Base-by-base conservation (phyloP, 2,888 invertebrate genomes). In the Dorcus hopei region DNA sequence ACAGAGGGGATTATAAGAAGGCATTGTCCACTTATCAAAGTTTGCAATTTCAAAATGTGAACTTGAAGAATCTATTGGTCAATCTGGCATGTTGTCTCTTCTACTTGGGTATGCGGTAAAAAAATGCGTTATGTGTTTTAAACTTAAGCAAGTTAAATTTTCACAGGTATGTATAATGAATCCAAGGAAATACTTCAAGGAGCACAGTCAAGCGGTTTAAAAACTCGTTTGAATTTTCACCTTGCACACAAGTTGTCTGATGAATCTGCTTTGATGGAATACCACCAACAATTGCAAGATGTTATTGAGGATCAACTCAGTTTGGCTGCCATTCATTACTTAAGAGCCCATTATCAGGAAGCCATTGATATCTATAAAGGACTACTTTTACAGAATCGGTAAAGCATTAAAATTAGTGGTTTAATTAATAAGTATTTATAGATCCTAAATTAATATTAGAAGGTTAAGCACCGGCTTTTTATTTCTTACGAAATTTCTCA, bases 311-410 rank as follows among this genome's bases (percentile, higher is more conserved):
- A 99, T 81, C 97, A 97, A 77, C 83, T 99, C 41, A 94, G 95
- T 69, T 79, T 98, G 54, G 98, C 98, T 1, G 94, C 97, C 0
- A 92, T 99, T 66, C 97, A 99, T 76, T 99, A 96, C 74, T 82
- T 98, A 56, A 84, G 97, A 54, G 92, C 93, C 5, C 98, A 99
- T 78, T 99, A 97, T 76, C 97, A 97, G 76, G 98, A 99, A 77
- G 97, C 99, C 48, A 97, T 98, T 61, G 97, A 98, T 76, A 95
- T 98, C 63, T 99, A 99, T 76, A 99, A 98, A 78, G 86, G 94
- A 60, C 85, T 98, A 54, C 81, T 98, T 9, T 79, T 95, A 19
- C 94, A 95, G 69, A 93, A 97, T 80, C 90, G 95, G 95, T 94
- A 77, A 65, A 61, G 52, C 19, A 62, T 54, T 38, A 49, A 33